Evolutionary conservation across 1,140 invertebrate species (phyloP).

Genomic region (Amyelois transitella): DNA sequence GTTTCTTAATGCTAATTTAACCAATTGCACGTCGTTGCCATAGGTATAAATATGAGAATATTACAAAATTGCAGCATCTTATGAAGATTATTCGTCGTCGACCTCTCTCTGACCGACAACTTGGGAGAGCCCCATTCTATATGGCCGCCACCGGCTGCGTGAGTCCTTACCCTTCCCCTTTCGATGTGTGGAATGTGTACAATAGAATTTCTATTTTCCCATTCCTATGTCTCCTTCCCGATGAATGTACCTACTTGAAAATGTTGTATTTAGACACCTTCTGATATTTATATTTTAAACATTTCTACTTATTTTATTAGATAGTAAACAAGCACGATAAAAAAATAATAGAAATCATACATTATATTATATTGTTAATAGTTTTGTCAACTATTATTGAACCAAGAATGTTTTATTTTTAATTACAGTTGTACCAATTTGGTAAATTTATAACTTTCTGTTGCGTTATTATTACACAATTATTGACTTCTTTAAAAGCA

Average conservation of each 20-base stretch:
- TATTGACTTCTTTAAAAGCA: too few species aligned
- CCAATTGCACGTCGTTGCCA: slow-evolving; percentile 62
- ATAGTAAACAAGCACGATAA: neutral
- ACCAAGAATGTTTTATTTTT: too few species aligned
- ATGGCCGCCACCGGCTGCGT: slow-evolving; percentile 59
- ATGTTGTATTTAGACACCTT: slow-evolving; percentile 49
- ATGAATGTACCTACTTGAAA: slow-evolving; percentile 50
- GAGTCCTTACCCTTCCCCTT: slow-evolving; percentile 59
- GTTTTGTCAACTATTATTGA: neutral
- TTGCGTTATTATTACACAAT: too few species aligned
- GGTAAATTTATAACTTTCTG: too few species aligned
- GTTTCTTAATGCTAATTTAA: slow-evolving; percentile 39
- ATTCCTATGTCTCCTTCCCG: slow-evolving; percentile 28
- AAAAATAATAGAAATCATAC: neutral
- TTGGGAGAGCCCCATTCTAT: slow-evolving; percentile 61
- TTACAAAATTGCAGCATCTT: slow-evolving; percentile 76
- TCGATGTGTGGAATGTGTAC: slow-evolving; percentile 70
- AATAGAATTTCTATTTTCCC: slow-evolving; percentile 39
- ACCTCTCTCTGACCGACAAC: slow-evolving; percentile 75
- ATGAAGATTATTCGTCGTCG: slow-evolving; percentile 78
- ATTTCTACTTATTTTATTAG: slow-evolving; percentile 1
- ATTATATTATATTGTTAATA: neutral
- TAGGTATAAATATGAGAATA: slow-evolving; percentile 71
- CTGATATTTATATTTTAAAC: slow-evolving; percentile 12
- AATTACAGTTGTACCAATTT: too few species aligned